Evolutionary conservation across 2,888 invertebrate species (phyloP).

Genomic region (Uloborus plumipes): DNA sequence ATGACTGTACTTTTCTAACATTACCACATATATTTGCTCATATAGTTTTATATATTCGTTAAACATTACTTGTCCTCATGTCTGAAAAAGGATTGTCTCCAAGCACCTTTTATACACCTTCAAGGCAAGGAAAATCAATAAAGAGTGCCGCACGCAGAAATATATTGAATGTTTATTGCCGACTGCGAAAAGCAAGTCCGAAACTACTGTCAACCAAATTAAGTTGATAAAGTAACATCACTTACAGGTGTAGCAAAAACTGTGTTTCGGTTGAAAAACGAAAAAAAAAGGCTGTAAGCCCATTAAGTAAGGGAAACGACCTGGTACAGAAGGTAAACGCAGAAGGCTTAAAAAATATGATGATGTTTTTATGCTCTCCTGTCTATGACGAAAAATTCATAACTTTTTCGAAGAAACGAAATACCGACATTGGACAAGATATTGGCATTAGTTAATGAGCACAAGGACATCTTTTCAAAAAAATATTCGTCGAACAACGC

Average conservation of each 20-base stretch:
- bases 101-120: too few relatives aligned
- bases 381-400: slow-evolving; percentile 1
- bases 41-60: too few relatives aligned
- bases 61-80: too few relatives aligned
- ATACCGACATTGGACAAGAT: not conserved
- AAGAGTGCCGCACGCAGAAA: too few relatives aligned
- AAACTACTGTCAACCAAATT: not conserved
- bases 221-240: not conserved
- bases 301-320: not conserved
- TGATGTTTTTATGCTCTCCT: not conserved
- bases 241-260: not conserved
- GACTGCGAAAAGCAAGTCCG: not conserved
- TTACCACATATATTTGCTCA: too few relatives aligned
- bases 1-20: too few relatives aligned
- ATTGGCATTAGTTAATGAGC: not conserved
- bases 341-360: not conserved
- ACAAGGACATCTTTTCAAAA: not conserved
- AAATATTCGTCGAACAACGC: not conserved
- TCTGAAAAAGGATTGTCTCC: too few relatives aligned
- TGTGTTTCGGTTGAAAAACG: slow-evolving; percentile 6
- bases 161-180: not conserved
- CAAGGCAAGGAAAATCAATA: too few relatives aligned
- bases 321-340: not conserved
- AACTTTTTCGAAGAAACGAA: not conserved
- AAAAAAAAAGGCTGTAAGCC: not conserved